Evolutionary conservation across 2,888 invertebrate species (phyloP).

Genomic region (Rhagonycha lutea): DNA sequence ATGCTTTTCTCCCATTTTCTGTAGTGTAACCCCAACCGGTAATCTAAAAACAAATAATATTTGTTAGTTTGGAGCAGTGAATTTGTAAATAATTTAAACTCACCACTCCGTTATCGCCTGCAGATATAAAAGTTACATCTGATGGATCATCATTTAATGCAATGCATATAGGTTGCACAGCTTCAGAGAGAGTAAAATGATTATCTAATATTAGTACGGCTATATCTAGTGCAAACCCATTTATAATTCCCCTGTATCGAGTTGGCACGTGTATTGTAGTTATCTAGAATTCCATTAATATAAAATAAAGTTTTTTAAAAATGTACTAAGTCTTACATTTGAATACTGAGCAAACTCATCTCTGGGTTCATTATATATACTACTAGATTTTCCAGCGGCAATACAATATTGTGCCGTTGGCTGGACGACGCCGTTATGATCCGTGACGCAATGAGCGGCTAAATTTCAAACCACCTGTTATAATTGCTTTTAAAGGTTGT

Average conservation of each 20-base stretch:
- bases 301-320: not conserved
- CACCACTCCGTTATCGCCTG: conserved; percentile 34
- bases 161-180: conserved; percentile 49
- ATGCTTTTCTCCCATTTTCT: not conserved
- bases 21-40: not conserved
- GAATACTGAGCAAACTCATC: conserved; percentile 11
- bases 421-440: conserved; percentile 17
- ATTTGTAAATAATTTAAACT: conserved; percentile 17
- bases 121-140: conserved; percentile 14
- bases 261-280: conserved; percentile 32
- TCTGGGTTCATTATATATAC: conserved; percentile 35
- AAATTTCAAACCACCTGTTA: no score
- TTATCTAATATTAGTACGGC: conserved; percentile 45
- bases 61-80: no score
- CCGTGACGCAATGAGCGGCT: not conserved
- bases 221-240: conserved; percentile 45
- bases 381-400: conserved; percentile 45
- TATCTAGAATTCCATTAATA: conserved; percentile 29
- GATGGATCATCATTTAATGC: conserved; percentile 33
- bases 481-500: no score
- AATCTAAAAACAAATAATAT: no score
- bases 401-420: conserved; percentile 29
- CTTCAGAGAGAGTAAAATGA: conserved; percentile 41
- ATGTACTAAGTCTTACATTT: not conserved
- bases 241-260: conserved; percentile 36